Conservation (phyloP, 2,113 vertebrate species). For the Prochilodus magdalenae region DNA sequence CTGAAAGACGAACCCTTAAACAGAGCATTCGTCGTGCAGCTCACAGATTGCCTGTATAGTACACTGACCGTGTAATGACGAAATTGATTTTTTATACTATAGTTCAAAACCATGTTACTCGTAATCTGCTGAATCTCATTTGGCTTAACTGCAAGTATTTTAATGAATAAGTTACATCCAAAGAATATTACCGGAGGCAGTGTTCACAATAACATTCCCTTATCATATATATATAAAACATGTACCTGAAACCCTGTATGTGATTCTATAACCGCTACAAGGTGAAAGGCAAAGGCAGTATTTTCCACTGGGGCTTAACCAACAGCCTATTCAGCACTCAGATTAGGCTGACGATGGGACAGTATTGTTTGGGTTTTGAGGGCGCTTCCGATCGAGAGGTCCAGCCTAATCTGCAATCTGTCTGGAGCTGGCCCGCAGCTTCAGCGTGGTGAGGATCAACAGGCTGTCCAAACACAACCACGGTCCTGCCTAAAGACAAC, state of each 20-base stretch:
- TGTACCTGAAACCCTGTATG: too few species aligned
- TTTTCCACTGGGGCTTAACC: not conserved
- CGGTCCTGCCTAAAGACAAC: not conserved
- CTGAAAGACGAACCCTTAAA: not conserved
- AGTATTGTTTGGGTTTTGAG: slow-evolving; percentile 29
- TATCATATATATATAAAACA: too few species aligned
- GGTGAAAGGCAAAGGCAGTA: not conserved
- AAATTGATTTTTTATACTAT: not conserved
- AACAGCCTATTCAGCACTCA: not conserved
- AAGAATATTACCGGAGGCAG: not conserved
- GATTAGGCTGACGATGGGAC: not conserved
- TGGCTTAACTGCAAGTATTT: not conserved
- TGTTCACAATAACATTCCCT: not conserved
- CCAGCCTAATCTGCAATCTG: not conserved
- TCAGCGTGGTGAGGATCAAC: slow-evolving; percentile 6
- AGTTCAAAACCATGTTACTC: not conserved
- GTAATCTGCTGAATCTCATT: too few species aligned
- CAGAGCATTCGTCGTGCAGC: not conserved
- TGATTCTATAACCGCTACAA: not conserved
- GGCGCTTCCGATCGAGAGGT: slow-evolving; percentile 14
- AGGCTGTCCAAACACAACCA: slow-evolving; percentile 5
- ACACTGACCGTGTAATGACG: not conserved
- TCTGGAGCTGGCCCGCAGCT: not conserved
- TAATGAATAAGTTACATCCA: not conserved
- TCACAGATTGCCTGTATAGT: not conserved